Evolutionary conservation across 2,113 vertebrate genomes (phyloP), one percentile per base, ranked within the genome.

Genomic region (Notarius quadriscutis): DNA sequence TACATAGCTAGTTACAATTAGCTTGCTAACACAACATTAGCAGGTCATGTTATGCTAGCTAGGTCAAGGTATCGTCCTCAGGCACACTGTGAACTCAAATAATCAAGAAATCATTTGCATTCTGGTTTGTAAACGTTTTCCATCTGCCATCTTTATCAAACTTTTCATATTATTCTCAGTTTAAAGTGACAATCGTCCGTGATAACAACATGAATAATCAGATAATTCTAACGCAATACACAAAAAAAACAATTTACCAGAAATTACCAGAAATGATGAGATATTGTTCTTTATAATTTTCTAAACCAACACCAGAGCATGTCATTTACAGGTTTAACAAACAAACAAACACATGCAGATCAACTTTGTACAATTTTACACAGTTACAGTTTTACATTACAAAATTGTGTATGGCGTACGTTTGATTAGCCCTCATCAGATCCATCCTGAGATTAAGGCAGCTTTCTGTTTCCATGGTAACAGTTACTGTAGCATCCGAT

Each of bases 381-480:
- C 20, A 75, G 22, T 14, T 50, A 53, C 74, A n/a, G 20, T 15
- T 7, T 53, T 14, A 77, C 72, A 5, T 74, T 10, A 74, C 34
- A 10, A 20, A 20, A 48, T 41, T 7, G 34, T 3, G 2, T 2
- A 75, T 25, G 48, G 48, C 22, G 72, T 92, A 88, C 89, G 85
- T 92, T 88, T 86, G 77, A 90, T 88, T 92, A 95, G 94, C 94
- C 94, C 94, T 95, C 93, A 83, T 91, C 87, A 88, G 87, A 92
- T 93, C 91, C 75, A 94, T 94, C 94, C 93, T 94, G 93, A 94
- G 91, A 89, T 91, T 94, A 95, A 95, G 93, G 94, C 94, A 94
- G 91, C 88, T 75, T 91, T 93, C 90, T 91, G 91, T 90, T 92
- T 87, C 86, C 87, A 90, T 67, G 90, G 88, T 93, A 82, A 85